These are phyloP conservation scores for Anarsia innoxiella DNA, from an alignment of 2,888 invertebrate species.

Conservation along the genomic window DNA sequence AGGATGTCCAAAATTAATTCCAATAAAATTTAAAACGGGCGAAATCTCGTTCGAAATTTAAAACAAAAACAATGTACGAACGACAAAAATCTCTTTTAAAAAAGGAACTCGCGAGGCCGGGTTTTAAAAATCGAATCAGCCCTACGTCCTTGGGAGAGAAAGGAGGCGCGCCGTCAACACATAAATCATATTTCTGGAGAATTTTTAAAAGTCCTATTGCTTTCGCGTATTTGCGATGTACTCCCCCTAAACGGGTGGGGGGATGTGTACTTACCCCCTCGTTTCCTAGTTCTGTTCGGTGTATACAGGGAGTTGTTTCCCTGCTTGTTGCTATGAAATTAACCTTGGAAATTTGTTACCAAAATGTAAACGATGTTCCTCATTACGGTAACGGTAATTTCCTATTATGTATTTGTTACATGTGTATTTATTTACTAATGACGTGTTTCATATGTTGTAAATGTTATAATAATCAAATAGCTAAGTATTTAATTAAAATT, in stretches of 20 bases:
- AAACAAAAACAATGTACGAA: slow-evolving; percentile 7
- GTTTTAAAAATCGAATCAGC: slow-evolving; percentile 75
- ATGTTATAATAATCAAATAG: too few species aligned
- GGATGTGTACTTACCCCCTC: slow-evolving; percentile 73
- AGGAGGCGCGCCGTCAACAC: slow-evolving; percentile 71
- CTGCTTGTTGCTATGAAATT: not conserved
- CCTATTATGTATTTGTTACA: too few species aligned
- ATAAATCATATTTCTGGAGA: slow-evolving; percentile 76
- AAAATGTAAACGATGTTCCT: too few species aligned
- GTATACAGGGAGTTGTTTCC: slow-evolving; percentile 33
- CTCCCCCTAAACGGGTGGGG: slow-evolving; percentile 54
- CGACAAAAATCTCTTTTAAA: slow-evolving; percentile 14
- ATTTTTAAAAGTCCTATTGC: slow-evolving; percentile 77
- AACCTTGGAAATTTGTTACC: too few species aligned
- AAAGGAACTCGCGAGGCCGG: slow-evolving; percentile 38
- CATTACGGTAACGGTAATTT: too few species aligned
- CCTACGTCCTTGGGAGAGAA: slow-evolving; percentile 66
- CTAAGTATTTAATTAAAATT: too few species aligned
- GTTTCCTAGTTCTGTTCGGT: slow-evolving; percentile 67
- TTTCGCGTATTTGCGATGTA: slow-evolving; percentile 77
- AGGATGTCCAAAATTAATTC: too few species aligned
- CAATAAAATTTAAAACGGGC: not conserved
- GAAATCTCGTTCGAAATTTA: slow-evolving; percentile 2
- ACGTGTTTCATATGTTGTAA: too few species aligned
- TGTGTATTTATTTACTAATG: too few species aligned